phyloP scores from a whole-genome alignment of 2,113 vertebrate species.

The Coregonus clupeaformis region DNA sequence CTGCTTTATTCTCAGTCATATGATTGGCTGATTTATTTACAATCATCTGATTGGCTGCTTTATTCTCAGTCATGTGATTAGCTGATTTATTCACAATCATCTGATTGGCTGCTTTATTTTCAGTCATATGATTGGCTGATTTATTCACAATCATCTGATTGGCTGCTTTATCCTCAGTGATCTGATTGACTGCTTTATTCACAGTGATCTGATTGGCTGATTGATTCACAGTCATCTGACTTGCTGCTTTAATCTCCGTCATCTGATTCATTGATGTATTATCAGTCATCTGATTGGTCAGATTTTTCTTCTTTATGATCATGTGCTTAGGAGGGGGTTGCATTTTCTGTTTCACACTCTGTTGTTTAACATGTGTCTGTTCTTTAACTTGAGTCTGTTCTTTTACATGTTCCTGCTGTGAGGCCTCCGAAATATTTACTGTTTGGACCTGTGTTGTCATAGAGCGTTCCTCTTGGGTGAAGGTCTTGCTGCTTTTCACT shows the following conservation, averaged over 20 bases:
- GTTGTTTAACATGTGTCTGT: too few relatives aligned
- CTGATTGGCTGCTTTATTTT: background rate
- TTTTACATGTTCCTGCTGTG: slow-evolving; percentile 55
- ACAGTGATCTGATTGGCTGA: background rate
- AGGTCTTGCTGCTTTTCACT: slow-evolving; percentile 60
- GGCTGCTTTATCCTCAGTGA: slow-evolving; percentile 41
- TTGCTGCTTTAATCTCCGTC: slow-evolving; percentile 3
- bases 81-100: background rate
- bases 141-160: slow-evolving; percentile 42
- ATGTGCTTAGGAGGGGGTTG: slow-evolving; percentile 24
- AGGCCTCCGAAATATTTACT: slow-evolving; percentile 49
- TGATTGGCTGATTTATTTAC: too few relatives aligned
- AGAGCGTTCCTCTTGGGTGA: slow-evolving; percentile 63
- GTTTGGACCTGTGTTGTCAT: slow-evolving; percentile 55
- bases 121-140: slow-evolving; percentile 45
- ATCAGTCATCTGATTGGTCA: slow-evolving; percentile 40
- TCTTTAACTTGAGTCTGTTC: slow-evolving; percentile 38
- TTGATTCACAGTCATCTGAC: slow-evolving; percentile 31
- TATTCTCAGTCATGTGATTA: slow-evolving; percentile 43
- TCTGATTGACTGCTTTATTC: slow-evolving; percentile 20
- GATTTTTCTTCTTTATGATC: slow-evolving; percentile 42
- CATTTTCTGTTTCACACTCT: slow-evolving; percentile 36
- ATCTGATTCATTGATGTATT: background rate
- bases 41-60: slow-evolving; percentile 39
- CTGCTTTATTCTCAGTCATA: slow-evolving; percentile 15